Evolutionary conservation across 1,140 invertebrate species (phyloP), one percentile per base, ranked within the genome.

Genomic region (Aphelinus certus): DNA sequence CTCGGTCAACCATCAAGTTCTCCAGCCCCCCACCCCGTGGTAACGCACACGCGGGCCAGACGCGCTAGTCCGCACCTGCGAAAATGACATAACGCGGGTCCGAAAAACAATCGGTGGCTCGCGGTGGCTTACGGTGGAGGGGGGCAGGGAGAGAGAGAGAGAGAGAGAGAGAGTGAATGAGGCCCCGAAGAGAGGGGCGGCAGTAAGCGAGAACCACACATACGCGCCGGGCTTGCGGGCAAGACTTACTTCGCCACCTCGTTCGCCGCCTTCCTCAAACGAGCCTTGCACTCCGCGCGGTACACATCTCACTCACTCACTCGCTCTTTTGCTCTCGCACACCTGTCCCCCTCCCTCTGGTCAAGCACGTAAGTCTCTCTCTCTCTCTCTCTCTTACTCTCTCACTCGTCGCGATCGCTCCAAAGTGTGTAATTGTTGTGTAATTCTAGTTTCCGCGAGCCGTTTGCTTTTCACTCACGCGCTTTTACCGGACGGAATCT

Each of bases 241-340:
- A 87, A 87, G 85, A 87, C 86, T 84, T 26, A 26, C 26, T 86
- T 82, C 81, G 82, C 81, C 81, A 84, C 83, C 85, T 86, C 85
- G 83, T 86, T 84, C 84, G 80, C 80, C 75, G 81, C 83, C 80
- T 83, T 83, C 82, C 85, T 86, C 87, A 88, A 88, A 88, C 86
- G 86, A 84, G 85, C 83, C 84, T 86, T 84, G 85, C 81, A 85
- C 86, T 83, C 83, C 85, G 85, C 72, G 79, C 83, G 81, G 83
- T 80, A 85, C 84, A 84, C 85, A 85, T 87, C 86, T 85, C 58
- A 46, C 42, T 47, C 47, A 9, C 58, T 26, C 63, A 9, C 64
- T 55, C 51, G 51, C 26, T 10, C 26, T 26, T 26, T 26, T 26
- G 26, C 26, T 26, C 26, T 26, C 26, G 26, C 26, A 26, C 26